Evolutionary conservation across 2,888 invertebrate genomes (phyloP).

Genomic region (Idaea straminata): DNA sequence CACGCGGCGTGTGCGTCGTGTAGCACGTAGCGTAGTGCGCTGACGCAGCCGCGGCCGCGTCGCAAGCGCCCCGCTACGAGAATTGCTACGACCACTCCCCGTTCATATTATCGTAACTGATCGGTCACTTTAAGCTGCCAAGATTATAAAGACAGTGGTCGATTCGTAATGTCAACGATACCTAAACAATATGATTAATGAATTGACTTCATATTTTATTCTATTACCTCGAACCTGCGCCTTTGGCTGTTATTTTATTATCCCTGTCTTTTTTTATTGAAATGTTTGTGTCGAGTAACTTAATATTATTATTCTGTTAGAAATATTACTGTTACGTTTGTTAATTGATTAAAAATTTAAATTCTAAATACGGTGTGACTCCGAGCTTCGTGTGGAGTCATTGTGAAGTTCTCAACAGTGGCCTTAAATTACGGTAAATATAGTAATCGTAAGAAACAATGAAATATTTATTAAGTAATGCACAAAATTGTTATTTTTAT

Average conservation of each 20-base stretch:
- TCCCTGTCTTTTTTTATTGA: constrained; percentile 77
- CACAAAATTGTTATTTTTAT: constrained; percentile 78
- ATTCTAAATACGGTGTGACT: constrained; percentile 75
- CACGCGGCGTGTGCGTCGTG: constrained; percentile 7
- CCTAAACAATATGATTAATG: constrained; percentile 78
- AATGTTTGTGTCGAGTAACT: constrained; percentile 67
- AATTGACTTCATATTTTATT: constrained; percentile 79
- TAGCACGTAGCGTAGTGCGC: constrained; percentile 30
- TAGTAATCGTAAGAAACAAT: constrained; percentile 79
- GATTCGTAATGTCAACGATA: constrained; percentile 59
- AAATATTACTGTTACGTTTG: constrained; percentile 59
- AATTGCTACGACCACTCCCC: not conserved
- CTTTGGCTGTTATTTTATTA: constrained; percentile 73
- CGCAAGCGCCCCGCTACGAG: constrained; percentile 34
- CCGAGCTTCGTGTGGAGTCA: constrained; percentile 60
- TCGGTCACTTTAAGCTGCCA: not conserved
- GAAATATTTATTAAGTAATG: constrained; percentile 78
- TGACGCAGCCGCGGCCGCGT: constrained; percentile 34
- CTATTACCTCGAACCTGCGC: constrained; percentile 78
- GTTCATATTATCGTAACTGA: not conserved
- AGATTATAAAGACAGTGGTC: constrained; percentile 54
- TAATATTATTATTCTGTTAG: constrained; percentile 59
- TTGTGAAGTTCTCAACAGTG: constrained; percentile 67
- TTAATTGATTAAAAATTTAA: constrained; percentile 71
- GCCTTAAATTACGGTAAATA: constrained; percentile 77